A percentile compares a stretch with the other conserved stretches of the same genome.
Evolutionary conservation across 2,888 invertebrate genomes (phyloP).

Genomic region (Melikaiella ostensackeni): DNA sequence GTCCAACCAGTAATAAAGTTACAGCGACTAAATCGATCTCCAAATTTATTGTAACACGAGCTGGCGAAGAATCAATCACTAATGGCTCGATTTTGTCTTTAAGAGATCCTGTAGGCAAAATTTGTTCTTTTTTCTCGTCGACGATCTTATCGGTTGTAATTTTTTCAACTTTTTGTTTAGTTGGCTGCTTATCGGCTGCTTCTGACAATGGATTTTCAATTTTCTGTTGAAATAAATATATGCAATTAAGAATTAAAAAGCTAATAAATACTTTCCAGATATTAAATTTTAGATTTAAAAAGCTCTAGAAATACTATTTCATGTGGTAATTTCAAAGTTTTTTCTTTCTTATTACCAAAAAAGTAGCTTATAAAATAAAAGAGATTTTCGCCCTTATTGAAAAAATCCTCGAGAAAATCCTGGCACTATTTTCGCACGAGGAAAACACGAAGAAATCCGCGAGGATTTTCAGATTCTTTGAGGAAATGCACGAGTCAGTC

Average conservation of each 20-base stretch:
- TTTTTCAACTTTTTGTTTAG: neutral
- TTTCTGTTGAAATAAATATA: neutral
- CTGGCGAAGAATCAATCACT: conserved; percentile 38
- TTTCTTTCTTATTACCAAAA: too few relatives aligned
- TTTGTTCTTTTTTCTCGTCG: conserved; percentile 28
- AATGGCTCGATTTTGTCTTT: conserved; percentile 29
- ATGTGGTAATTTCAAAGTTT: too few relatives aligned
- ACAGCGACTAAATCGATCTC: conserved; percentile 88
- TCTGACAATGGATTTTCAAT: neutral
- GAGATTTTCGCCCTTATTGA: too few relatives aligned
- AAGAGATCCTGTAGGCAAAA: conserved; percentile 24
- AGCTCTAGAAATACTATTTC: too few relatives aligned
- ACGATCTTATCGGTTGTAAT: neutral
- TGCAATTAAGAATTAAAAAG: neutral
- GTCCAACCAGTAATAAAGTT: conserved; percentile 83
- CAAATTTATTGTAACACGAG: conserved; percentile 80
- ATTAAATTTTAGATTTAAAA: too few relatives aligned
- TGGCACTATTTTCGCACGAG: too few relatives aligned
- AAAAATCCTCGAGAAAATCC: too few relatives aligned
- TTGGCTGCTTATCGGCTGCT: neutral
- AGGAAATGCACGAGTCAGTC: too few relatives aligned
- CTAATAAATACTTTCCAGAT: too few relatives aligned
- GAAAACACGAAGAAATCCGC: too few relatives aligned
- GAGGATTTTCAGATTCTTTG: too few relatives aligned
- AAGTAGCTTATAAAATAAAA: too few relatives aligned